A percentile compares a stretch with the other conserved stretches of the same genome.
phyloP scores from a whole-genome alignment of 2,888 invertebrate species.

The Augiades crinisus region DNA sequence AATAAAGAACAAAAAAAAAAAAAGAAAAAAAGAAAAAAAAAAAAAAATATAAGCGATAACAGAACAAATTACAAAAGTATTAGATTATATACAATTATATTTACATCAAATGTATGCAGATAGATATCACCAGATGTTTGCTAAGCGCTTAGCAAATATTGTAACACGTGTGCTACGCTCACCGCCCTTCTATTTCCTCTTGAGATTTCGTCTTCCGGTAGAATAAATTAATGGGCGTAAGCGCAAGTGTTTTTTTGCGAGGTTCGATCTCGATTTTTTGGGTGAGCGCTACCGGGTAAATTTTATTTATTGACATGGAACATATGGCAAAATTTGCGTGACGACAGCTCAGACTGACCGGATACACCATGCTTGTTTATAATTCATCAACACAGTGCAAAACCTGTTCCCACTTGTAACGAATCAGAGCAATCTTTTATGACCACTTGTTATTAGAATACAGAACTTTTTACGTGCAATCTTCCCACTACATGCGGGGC shows the following conservation, averaged over 20 bases:
- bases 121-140: slow-evolving; percentile 71
- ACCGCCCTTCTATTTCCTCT: slow-evolving; percentile 76
- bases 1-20: no score
- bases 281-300: slow-evolving; percentile 50
- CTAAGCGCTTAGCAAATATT: slow-evolving; percentile 75
- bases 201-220: slow-evolving; percentile 80
- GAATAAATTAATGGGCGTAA: slow-evolving; percentile 68
- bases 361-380: slow-evolving; percentile 47
- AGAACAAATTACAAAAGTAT: no score
- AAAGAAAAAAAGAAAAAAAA: no score
- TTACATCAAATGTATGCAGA: slow-evolving; percentile 29
- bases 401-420: slow-evolving; percentile 57
- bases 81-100: no score
- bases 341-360: slow-evolving; percentile 54
- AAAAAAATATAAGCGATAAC: no score
- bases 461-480: slow-evolving; percentile 67
- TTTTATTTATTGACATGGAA: slow-evolving; percentile 45
- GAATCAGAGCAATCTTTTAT: slow-evolving; percentile 46
- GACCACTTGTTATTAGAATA: slow-evolving; percentile 62
- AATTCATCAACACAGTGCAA: slow-evolving; percentile 42
- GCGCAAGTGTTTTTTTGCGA: slow-evolving; percentile 54
- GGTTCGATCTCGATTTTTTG: slow-evolving; percentile 53
- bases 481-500: slow-evolving; percentile 69
- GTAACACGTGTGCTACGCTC: slow-evolving; percentile 76
- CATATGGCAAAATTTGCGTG: slow-evolving; percentile 53